A percentile compares a stretch with the other conserved stretches of the same genome.
phyloP scores from a whole-genome alignment of 2,113 vertebrate genomes.

The Vidua macroura region DNA sequence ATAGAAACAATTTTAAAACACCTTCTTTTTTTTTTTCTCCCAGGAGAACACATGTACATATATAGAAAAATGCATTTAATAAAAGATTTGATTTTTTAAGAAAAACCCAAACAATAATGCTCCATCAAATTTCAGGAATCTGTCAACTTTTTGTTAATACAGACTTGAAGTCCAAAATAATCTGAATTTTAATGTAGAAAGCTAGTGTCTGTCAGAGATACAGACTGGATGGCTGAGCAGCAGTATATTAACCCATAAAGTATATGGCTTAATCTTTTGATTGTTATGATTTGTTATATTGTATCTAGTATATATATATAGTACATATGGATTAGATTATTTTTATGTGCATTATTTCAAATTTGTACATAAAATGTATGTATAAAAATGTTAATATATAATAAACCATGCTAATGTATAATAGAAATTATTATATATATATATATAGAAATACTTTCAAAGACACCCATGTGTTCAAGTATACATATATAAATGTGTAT shows the following conservation, averaged over 20 bases:
- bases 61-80: not conserved
- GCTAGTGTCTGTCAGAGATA: not conserved
- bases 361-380: not conserved
- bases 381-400: not conserved
- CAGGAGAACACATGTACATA: no score
- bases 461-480: not conserved
- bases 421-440: not conserved
- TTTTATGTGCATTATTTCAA: not conserved
- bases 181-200: not conserved
- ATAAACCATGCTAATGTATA: not conserved
- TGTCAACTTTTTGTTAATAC: not conserved
- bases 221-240: not conserved
- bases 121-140: not conserved
- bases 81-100: not conserved
- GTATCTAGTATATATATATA: not conserved
- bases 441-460: not conserved
- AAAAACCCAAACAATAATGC: not conserved
- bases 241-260: not conserved
- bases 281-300: not conserved
- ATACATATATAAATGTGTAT: not conserved
- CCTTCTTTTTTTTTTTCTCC: rapidly evolving
- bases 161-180: not conserved
- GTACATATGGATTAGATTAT: not conserved
- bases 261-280: not conserved
- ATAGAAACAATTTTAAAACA: not conserved